phyloP scores from a whole-genome alignment of 2,888 invertebrate genomes.

The Actias luna region DNA sequence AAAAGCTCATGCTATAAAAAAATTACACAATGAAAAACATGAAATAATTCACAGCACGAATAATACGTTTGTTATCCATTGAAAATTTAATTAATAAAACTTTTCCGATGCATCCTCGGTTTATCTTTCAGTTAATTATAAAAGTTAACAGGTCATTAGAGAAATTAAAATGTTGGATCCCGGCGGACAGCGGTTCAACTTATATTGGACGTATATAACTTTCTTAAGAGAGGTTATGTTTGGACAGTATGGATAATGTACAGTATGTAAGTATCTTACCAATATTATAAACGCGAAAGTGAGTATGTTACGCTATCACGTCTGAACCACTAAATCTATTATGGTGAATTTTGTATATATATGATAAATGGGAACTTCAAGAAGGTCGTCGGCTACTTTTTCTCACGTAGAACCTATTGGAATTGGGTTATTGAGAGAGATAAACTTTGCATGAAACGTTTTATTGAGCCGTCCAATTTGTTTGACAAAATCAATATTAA shows the following conservation, averaged over 20 bases:
- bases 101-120: not conserved
- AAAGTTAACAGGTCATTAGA: conserved; percentile 23
- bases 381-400: too few relatives aligned
- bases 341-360: too few relatives aligned
- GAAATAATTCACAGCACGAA: not conserved
- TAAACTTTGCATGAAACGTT: too few relatives aligned
- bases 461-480: too few relatives aligned
- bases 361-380: too few relatives aligned
- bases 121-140: conserved; percentile 25
- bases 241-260: not conserved
- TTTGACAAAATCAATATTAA: too few relatives aligned
- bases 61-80: not conserved
- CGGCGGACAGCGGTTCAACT: conserved; percentile 19
- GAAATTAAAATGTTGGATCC: conserved; percentile 15
- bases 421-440: too few relatives aligned
- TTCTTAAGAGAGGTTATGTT: conserved; percentile 3
- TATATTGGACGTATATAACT: conserved; percentile 29
- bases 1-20: not conserved
- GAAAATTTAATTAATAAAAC: conserved; percentile 1
- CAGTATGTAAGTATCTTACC: not conserved
- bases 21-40: not conserved
- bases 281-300: not conserved
- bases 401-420: too few relatives aligned
- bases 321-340: too few relatives aligned
- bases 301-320: too few relatives aligned